These are phyloP conservation scores for Canis aureus DNA, from an alignment of 2,113 vertebrate species.

Conservation along the genomic window DNA sequence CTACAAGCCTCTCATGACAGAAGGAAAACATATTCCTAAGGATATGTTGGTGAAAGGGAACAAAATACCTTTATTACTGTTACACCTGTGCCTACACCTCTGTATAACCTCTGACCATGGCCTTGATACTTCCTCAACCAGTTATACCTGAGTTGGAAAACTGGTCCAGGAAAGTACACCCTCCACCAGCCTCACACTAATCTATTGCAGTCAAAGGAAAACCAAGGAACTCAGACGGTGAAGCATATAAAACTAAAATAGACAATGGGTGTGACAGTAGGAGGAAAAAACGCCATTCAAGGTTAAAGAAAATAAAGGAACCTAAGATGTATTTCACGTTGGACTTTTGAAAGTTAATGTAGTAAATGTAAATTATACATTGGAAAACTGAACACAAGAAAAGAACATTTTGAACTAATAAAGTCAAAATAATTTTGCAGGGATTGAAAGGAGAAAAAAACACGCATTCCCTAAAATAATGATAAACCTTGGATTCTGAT, in stretches of 20 bases:
- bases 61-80: background rate
- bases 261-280: background rate
- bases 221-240: background rate
- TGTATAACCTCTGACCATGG: background rate
- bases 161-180: background rate
- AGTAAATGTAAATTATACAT: background rate
- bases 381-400: background rate
- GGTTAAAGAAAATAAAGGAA: background rate
- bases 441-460: background rate
- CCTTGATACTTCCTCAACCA: background rate
- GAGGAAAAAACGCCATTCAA: background rate
- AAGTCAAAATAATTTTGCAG: background rate
- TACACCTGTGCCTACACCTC: background rate
- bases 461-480: background rate
- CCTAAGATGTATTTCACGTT: background rate
- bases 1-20: background rate
- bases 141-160: background rate
- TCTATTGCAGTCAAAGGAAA: background rate
- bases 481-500: background rate
- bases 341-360: background rate
- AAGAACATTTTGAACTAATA: background rate
- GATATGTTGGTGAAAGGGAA: background rate
- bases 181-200: background rate
- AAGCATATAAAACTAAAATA: background rate
- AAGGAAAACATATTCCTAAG: background rate